Evolutionary conservation across 2,113 vertebrate species (phyloP).

Genomic region (Ceuthmochares aereus): DNA sequence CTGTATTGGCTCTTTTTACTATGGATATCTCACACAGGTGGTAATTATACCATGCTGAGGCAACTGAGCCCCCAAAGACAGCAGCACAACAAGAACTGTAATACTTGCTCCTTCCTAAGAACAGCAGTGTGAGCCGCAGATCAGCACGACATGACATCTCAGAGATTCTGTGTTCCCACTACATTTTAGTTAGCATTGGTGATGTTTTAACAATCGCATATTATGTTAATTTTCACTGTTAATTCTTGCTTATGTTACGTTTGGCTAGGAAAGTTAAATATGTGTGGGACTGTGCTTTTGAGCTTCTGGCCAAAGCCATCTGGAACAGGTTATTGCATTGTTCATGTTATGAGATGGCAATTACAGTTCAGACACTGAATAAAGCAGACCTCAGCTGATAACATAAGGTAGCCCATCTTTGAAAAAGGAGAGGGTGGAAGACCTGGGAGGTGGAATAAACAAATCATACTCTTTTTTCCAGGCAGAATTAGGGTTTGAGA

Average conservation of each 20-base stretch:
- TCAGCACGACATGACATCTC: neutral
- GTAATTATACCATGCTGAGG: neutral
- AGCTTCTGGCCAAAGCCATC: conserved; percentile 3
- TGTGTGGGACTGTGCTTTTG: neutral
- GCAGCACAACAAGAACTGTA: neutral
- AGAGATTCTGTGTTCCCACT: neutral
- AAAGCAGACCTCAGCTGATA: neutral
- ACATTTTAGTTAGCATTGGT: neutral
- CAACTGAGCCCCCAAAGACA: neutral
- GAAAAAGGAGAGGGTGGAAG: neutral
- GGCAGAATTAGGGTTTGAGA: neutral
- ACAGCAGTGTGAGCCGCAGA: neutral
- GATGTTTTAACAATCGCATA: neutral
- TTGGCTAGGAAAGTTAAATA: conserved; percentile 37
- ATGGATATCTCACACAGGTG: neutral
- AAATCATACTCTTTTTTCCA: neutral
- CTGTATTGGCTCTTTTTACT: neutral
- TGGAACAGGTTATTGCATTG: conserved; percentile 41
- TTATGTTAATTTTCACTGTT: conserved; percentile 6
- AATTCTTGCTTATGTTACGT: conserved; percentile 17
- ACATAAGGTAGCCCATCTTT: neutral
- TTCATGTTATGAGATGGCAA: neutral
- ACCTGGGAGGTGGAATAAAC: neutral
- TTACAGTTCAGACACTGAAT: neutral
- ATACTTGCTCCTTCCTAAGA: neutral